phyloP scores from a whole-genome alignment of 2,797 vertebrate species.

The Neomorphus geoffroyi region DNA sequence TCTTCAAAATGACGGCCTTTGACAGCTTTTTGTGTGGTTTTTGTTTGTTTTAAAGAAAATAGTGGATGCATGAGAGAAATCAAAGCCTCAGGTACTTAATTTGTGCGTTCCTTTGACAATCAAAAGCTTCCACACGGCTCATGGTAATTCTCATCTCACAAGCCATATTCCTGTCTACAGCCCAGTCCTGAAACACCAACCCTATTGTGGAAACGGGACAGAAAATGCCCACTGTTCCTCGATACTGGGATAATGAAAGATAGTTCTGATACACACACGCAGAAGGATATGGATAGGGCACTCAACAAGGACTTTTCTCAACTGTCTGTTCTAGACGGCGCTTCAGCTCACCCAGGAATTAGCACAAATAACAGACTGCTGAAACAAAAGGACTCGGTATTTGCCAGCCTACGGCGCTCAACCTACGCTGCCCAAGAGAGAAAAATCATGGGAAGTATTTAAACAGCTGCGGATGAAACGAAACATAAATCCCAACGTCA shows the following conservation, averaged over 20 bases:
- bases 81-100: background rate
- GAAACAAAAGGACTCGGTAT: background rate
- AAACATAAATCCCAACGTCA: background rate
- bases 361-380: background rate
- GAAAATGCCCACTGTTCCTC: background rate
- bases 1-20: background rate
- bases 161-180: background rate
- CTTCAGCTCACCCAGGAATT: background rate
- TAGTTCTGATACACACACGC: accelerated
- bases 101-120: background rate
- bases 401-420: background rate
- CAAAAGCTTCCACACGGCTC: background rate
- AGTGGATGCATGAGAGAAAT: background rate
- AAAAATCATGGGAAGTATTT: background rate
- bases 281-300: accelerated
- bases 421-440: background rate
- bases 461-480: background rate
- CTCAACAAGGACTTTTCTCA: background rate
- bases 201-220: background rate
- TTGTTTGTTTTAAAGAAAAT: background rate
- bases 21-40: background rate
- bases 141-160: background rate
- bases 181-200: background rate
- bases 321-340: background rate
- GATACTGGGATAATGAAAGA: background rate